Conservation (phyloP, 2,113 vertebrate species). For the Pelodiscus sinensis region DNA sequence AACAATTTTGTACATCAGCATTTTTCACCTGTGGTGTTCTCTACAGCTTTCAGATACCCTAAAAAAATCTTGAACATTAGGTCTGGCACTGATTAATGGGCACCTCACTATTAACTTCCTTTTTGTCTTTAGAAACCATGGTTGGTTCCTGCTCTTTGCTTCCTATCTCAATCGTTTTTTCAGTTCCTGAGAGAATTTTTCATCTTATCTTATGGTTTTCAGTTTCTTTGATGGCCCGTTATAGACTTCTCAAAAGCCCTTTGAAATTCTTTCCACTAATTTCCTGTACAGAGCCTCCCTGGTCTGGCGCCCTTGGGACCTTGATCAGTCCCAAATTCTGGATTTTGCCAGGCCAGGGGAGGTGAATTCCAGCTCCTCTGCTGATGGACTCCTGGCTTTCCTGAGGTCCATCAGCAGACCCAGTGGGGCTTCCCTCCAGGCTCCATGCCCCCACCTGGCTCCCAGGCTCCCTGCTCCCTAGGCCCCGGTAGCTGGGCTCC, state of each 20-base stretch:
- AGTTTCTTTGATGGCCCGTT: not conserved
- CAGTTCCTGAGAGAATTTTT: not conserved
- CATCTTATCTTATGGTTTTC: not conserved
- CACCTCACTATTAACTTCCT: not conserved
- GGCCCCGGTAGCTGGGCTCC: too few relatives aligned
- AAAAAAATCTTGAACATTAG: not conserved
- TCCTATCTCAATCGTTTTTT: not conserved
- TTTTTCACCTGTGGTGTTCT: not conserved
- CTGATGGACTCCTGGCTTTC: too few relatives aligned
- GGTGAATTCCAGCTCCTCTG: too few relatives aligned
- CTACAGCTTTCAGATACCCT: accelerated
- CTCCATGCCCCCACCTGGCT: too few relatives aligned
- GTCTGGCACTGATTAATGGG: not conserved
- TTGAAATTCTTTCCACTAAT: not conserved
- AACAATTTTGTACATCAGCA: accelerated
- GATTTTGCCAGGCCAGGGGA: too few relatives aligned
- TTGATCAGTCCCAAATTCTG: too few relatives aligned
- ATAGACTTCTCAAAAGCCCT: not conserved
- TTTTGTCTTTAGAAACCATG: not conserved
- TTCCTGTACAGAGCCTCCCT: not conserved
- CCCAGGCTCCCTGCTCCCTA: too few relatives aligned
- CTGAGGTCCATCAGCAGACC: too few relatives aligned
- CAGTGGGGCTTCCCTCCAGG: too few relatives aligned
- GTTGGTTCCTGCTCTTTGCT: not conserved
- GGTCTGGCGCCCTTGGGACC: too few relatives aligned